Percentiles rank a stretch among this genome's conserved stretches.
phyloP scores from a whole-genome alignment of 2,888 invertebrate genomes.

The Theodoxus fluviatilis region DNA sequence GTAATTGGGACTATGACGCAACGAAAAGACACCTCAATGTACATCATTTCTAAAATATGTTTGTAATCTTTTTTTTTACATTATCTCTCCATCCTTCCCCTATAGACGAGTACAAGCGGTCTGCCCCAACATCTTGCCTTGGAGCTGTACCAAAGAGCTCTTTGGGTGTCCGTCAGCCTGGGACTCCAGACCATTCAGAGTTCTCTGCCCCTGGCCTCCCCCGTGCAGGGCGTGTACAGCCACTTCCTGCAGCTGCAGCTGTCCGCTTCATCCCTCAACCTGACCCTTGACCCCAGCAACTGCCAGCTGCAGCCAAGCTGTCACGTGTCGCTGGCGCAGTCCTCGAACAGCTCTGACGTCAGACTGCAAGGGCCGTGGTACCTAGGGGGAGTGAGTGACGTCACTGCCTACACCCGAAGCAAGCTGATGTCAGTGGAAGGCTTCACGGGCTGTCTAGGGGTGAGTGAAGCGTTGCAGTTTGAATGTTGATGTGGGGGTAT shows the following conservation, averaged over 20 bases:
- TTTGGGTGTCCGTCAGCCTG: slow-evolving; percentile 38
- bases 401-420: slow-evolving; percentile 51
- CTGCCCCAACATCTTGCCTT: slow-evolving; percentile 41
- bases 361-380: slow-evolving; percentile 35
- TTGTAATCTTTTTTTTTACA: no score
- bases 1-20: no score
- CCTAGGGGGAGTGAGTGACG: slow-evolving; percentile 44
- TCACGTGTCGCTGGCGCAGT: slow-evolving; percentile 33
- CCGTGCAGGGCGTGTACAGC: slow-evolving; percentile 32
- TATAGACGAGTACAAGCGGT: slow-evolving; percentile 32
- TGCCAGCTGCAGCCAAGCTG: slow-evolving; percentile 37
- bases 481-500: background rate
- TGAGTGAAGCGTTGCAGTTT: slow-evolving; percentile 32
- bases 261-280: slow-evolving; percentile 28
- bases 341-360: slow-evolving; percentile 30
- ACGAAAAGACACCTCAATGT: no score
- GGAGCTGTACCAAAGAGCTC: slow-evolving; percentile 33
- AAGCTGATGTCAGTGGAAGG: slow-evolving; percentile 39
- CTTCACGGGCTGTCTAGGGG: slow-evolving; percentile 57
- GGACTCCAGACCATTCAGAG: slow-evolving; percentile 34
- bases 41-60: no score
- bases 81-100: no score
- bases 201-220: slow-evolving; percentile 29
- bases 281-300: slow-evolving; percentile 40
- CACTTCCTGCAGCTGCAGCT: slow-evolving; percentile 37